Evolutionary conservation across 2,797 vertebrate species (phyloP).

Genomic region (Sebastes nivosus): DNA sequence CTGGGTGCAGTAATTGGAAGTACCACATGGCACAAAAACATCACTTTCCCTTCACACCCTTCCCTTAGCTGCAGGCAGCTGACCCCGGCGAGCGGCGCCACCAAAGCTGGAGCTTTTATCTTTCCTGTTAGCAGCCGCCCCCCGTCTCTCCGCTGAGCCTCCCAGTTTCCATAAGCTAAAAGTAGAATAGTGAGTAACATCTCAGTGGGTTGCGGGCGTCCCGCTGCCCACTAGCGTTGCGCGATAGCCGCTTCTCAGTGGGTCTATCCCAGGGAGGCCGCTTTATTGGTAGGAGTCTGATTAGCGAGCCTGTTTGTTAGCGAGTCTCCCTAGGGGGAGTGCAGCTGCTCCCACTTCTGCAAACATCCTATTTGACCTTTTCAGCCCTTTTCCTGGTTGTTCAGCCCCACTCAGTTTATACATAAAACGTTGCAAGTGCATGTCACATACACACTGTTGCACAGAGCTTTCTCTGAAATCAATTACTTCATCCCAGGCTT

Average conservation of each 20-base stretch:
- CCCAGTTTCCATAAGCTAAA: slow-evolving; percentile 71
- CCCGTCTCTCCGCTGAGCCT: slow-evolving; percentile 17
- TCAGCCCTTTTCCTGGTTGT: slow-evolving; percentile 29
- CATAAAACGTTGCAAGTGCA: slow-evolving; percentile 21
- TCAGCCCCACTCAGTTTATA: slow-evolving; percentile 35
- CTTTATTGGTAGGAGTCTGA: slow-evolving; percentile 53
- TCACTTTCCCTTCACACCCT: slow-evolving; percentile 64
- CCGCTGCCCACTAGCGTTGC: slow-evolving; percentile 12
- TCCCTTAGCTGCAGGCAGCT: slow-evolving; percentile 44
- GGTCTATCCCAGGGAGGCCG: slow-evolving; percentile 6
- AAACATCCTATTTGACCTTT: slow-evolving; percentile 75
- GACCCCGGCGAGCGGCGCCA: slow-evolving; percentile 44
- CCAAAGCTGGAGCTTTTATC: slow-evolving; percentile 56
- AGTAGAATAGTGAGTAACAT: slow-evolving; percentile 56
- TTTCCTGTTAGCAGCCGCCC: slow-evolving; percentile 42
- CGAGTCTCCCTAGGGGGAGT: slow-evolving; percentile 10
- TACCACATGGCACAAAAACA: slow-evolving; percentile 51
- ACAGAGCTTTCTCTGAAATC: slow-evolving; percentile 48
- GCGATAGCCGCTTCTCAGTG: slow-evolving; percentile 14
- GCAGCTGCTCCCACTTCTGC: slow-evolving; percentile 43
- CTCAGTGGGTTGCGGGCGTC: slow-evolving; percentile 43
- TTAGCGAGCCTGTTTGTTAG: slow-evolving; percentile 57
- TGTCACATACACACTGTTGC: slow-evolving; percentile 3
- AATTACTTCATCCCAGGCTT: slow-evolving; percentile 46
- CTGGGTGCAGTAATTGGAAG: slow-evolving; percentile 66